These are phyloP conservation scores for Lasioglossum albipes DNA, from an alignment of 1,140 invertebrate species.

Conservation along the genomic window DNA sequence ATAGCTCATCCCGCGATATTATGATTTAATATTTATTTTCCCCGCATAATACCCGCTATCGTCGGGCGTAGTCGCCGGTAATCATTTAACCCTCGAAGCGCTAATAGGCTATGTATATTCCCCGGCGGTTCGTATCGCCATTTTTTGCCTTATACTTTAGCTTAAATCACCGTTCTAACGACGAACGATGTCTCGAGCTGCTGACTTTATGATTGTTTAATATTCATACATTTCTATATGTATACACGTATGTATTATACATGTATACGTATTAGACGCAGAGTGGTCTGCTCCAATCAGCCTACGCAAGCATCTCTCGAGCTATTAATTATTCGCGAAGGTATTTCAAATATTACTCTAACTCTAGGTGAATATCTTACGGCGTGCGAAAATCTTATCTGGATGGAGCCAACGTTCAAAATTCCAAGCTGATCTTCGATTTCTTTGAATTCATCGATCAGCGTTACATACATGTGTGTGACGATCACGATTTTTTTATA, in stretches of 20 bases:
- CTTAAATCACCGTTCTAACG: slow-evolving; percentile 5
- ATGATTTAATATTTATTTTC: slow-evolving; percentile 6
- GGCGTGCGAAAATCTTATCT: too few species aligned
- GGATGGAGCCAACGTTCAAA: too few species aligned
- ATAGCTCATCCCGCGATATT: not conserved
- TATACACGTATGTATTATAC: not conserved
- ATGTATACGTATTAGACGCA: too few species aligned
- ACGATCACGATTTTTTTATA: too few species aligned
- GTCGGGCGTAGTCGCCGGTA: not conserved
- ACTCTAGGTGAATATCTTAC: too few species aligned
- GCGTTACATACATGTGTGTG: too few species aligned
- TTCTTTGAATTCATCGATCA: too few species aligned
- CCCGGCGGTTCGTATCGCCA: not conserved
- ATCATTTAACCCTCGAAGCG: slow-evolving; percentile 13
- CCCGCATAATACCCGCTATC: not conserved
- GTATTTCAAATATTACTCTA: too few species aligned
- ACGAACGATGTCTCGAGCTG: not conserved
- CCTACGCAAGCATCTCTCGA: too few species aligned
- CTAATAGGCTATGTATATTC: slow-evolving; percentile 4
- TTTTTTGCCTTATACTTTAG: not conserved
- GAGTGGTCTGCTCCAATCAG: too few species aligned
- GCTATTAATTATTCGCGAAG: too few species aligned
- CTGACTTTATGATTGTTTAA: slow-evolving; percentile 7
- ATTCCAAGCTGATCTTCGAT: too few species aligned
- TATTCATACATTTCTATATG: not conserved